phyloP scores from a whole-genome alignment of 1,140 invertebrate genomes.

The Dendrolimus kikuchii region DNA sequence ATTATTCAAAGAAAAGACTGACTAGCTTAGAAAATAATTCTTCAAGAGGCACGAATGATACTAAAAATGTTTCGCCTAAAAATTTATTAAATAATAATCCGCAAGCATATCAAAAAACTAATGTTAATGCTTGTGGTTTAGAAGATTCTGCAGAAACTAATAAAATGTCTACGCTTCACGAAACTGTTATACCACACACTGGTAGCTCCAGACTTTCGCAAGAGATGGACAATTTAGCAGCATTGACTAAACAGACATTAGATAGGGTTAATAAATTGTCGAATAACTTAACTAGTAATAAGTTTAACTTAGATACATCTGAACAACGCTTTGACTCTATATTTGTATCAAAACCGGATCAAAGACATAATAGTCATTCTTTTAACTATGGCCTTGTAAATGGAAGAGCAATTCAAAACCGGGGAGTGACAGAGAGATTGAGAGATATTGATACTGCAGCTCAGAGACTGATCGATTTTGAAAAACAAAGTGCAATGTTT shows the following conservation, averaged over 20 bases:
- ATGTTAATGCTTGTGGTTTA: constrained; percentile 30
- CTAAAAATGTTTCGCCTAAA: constrained; percentile 47
- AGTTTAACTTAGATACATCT: constrained; percentile 48
- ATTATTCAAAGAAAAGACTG: constrained; percentile 71
- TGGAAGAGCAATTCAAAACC: constrained; percentile 36
- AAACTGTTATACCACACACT: constrained; percentile 54
- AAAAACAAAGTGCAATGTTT: constrained; percentile 68
- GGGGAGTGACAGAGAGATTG: constrained; percentile 60
- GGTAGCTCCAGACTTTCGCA: constrained; percentile 70
- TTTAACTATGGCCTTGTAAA: constrained; percentile 48
- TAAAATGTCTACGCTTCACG: constrained; percentile 60
- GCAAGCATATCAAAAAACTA: constrained; percentile 28
- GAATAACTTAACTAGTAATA: constrained; percentile 68
- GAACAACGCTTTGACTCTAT: constrained; percentile 43
- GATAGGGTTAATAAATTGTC: constrained; percentile 77
- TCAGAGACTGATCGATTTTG: constrained; percentile 70
- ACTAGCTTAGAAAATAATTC: constrained; percentile 69
- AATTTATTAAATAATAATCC: constrained; percentile 45
- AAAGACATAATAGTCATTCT: constrained; percentile 41
- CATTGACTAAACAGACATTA: constrained; percentile 78
- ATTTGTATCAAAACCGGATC: constrained; percentile 42
- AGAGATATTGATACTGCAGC: constrained; percentile 68
- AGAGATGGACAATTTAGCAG: constrained; percentile 76
- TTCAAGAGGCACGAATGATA: constrained; percentile 48
- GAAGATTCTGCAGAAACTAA: constrained; percentile 33